Evolutionary conservation across 1,140 invertebrate genomes (phyloP).

Genomic region (Bacillus rossius): DNA sequence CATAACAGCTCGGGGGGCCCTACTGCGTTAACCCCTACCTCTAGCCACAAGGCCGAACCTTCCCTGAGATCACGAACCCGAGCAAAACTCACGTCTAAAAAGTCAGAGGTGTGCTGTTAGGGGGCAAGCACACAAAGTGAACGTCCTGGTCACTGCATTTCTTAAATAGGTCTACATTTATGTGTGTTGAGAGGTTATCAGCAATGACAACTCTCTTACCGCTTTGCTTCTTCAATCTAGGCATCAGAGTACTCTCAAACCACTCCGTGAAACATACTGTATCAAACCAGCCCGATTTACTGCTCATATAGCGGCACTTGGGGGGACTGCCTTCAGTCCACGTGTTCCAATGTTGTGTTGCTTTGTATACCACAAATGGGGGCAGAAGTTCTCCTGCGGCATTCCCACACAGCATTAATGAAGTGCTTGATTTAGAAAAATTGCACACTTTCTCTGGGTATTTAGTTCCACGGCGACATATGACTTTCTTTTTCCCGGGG

Average conservation of each 20-base stretch:
- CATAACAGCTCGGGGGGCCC: no score
- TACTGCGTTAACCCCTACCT: no score
- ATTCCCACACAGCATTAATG: constrained; percentile 22
- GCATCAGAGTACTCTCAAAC: neutral
- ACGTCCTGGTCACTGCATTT: neutral
- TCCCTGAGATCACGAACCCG: no score
- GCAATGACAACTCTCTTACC: neutral
- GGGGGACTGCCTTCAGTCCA: constrained; percentile 21
- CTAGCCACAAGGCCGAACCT: no score
- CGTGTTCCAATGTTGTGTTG: constrained; percentile 10
- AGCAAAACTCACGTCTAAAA: no score
- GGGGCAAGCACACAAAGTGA: neutral
- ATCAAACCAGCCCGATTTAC: constrained; percentile 10
- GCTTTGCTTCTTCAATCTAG: neutral
- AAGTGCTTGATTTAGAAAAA: constrained; percentile 20
- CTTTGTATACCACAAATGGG: constrained; percentile 14
- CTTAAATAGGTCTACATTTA: neutral
- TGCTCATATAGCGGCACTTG: neutral
- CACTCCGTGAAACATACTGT: neutral
- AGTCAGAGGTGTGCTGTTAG: neutral
- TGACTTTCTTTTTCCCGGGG: no score
- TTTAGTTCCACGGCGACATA: no score
- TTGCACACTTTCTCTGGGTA: constrained; percentile 34
- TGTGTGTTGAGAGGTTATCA: neutral
- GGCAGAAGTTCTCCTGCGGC: constrained; percentile 16